Evolutionary conservation across 1,140 invertebrate genomes (phyloP), one percentile per base, ranked within the genome.

Genomic region (Notospermus geniculatus): DNA sequence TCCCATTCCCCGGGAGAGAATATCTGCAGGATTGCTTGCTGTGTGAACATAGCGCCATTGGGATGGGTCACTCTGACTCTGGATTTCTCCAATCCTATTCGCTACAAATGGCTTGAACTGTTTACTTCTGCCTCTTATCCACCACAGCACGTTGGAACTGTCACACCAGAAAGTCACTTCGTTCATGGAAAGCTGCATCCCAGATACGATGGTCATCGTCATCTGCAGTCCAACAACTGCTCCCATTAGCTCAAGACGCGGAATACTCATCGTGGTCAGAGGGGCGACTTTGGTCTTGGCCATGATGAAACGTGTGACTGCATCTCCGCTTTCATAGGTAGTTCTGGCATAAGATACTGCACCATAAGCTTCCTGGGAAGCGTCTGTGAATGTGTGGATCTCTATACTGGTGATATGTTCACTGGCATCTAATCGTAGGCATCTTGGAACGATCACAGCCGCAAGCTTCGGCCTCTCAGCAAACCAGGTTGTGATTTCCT

Each of bases 81-180:
- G 70, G 54, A 83, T 80, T 65, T 75, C 55, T 39, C 60, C 59
- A 0, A 80, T 74, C 53, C 79, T 52, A 65, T 84, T 79, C 0
- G 60, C 70, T 1, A 83, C 77, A 67, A 76, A 83, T 0, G 67
- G 70, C 68, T 82, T 75, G 60, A 73, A 70, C 30, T 58, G 54
- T 19, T 60, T 50, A 5, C 73, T 65, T 19, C 65, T 22, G 17
- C 50, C 63, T 29, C 63, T 57, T 2, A 83, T 65, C 79, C 80
- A 83, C 2, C 67, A 39, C 15, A 82, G 57, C 1, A 71, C 72
- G 13, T 81, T 71, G 4, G 59, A 71, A 0, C 80, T 82, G 68
- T 83, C 80, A 1, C 71, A 68, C 57, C 65, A 74, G 13, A 57
- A 41, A 5, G 11, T 2, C 1, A 22, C 17, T 23, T 27, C 54